Evolutionary conservation across 64 coral and sea anemone species (phyloP), one percentile per base, ranked within the genome.

Genomic region (Acropora yongei): DNA sequence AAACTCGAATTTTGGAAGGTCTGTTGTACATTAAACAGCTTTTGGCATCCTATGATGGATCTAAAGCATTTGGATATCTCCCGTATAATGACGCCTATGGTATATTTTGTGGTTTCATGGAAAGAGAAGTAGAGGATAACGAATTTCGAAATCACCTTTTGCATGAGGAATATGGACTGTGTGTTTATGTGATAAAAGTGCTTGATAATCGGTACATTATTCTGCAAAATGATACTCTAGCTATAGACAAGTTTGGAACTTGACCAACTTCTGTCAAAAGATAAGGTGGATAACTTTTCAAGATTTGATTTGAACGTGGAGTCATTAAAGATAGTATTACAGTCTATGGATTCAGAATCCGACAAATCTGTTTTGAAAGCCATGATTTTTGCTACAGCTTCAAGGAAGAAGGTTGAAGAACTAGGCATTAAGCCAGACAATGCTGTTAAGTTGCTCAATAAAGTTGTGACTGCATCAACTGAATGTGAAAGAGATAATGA

Each of bases 111-210:
- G 87, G 73, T 78, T 84, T 84, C 82, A 82, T 68, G 42, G 86
- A 78, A 75, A 88, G 78, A 88, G 77, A 94, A 77, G 86, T 84
- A 44, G 92, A 94, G 67, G 87, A 94, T 75, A 94, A 94, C 72
- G 87, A 94, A 68, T 94, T 94, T 88, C 44, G 80, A 82, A 80
- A 94, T 88, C 92, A 89, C 71, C 92, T 94, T 75, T 87, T 94
- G 87, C 86, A 94, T 77, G 87, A 83, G 71, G 87, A 89, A 77
- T 83, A 94, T 61, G 87, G 92, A 44, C 92, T 94, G 65, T 94
- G 92, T 77, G 92, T 94, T 73, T 88, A 94, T 82, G 92, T 94
- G 88, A 78, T 74, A 67, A 88, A 69, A 48, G 57, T 94, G 69
- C 73, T 94, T 77, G 92, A 84, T 61, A 94, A 89, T 75, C 92